phyloP scores from a whole-genome alignment of 2,888 invertebrate genomes.

The Argynnis bischoffii region DNA sequence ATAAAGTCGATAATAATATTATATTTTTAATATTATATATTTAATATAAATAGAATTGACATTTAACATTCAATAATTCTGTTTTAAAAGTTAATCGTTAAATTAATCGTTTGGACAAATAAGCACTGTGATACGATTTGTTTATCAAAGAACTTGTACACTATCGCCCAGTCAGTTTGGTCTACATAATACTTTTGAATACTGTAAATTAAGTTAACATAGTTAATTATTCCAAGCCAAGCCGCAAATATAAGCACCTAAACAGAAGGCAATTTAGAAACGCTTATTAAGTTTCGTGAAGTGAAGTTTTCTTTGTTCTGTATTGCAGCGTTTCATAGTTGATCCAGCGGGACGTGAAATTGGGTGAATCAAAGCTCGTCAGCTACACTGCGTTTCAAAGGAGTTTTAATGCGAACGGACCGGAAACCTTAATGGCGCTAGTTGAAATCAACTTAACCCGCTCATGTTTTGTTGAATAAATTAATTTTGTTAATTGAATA shows the following conservation, averaged over 20 bases:
- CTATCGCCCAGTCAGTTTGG: too few species aligned
- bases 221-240: slow-evolving; percentile 20
- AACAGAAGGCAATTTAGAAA: slow-evolving; percentile 49
- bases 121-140: too few species aligned
- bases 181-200: too few species aligned
- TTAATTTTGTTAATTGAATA: slow-evolving; percentile 20
- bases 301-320: slow-evolving; percentile 67
- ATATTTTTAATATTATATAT: too few species aligned
- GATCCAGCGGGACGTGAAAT: slow-evolving; percentile 66
- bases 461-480: slow-evolving; percentile 22
- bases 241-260: slow-evolving; percentile 24
- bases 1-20: too few species aligned
- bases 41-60: too few species aligned
- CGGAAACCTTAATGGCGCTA: slow-evolving; percentile 32
- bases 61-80: too few species aligned
- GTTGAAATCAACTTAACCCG: slow-evolving; percentile 30
- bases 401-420: slow-evolving; percentile 44
- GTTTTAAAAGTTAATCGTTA: too few species aligned
- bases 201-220: slow-evolving; percentile 16
- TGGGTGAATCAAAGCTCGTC: slow-evolving; percentile 67
- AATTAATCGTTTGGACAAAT: too few species aligned
- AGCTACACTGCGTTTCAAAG: slow-evolving; percentile 54
- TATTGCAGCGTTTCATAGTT: slow-evolving; percentile 57
- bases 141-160: too few species aligned
- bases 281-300: slow-evolving; percentile 61